Evolutionary conservation across 2,888 invertebrate species (phyloP).

Genomic region (Portevinia maculata): DNA sequence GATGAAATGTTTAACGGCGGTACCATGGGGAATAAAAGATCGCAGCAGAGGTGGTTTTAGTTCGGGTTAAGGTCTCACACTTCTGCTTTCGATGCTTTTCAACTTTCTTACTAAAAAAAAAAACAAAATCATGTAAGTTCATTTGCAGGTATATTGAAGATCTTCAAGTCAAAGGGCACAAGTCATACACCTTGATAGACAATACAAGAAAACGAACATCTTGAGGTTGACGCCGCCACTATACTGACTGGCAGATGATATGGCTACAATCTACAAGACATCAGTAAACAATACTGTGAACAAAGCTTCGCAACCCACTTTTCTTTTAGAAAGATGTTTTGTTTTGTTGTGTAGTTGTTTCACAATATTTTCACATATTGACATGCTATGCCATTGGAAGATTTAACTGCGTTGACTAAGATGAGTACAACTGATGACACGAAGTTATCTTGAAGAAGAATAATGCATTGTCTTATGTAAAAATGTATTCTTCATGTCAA

Average conservation of each 20-base stretch:
- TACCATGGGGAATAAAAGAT: too few species aligned
- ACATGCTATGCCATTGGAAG: not conserved
- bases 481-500: conserved; percentile 7
- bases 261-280: not conserved
- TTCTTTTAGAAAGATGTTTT: conserved; percentile 30
- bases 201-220: conserved; percentile 15
- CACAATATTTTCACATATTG: conserved; percentile 16
- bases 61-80: too few species aligned
- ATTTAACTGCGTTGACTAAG: not conserved
- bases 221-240: conserved; percentile 1
- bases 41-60: too few species aligned
- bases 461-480: conserved; percentile 1
- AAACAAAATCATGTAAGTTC: too few species aligned
- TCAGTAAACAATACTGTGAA: not conserved
- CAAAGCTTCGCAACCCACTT: conserved; percentile 42
- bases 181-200: conserved; percentile 43
- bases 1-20: too few species aligned
- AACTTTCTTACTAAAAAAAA: too few species aligned
- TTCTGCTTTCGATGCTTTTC: too few species aligned
- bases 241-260: not conserved
- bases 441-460: not conserved
- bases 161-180: conserved; percentile 65
- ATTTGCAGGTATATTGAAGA: conserved; percentile 27
- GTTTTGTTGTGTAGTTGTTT: conserved; percentile 26
- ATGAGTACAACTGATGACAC: not conserved